Evolutionary conservation across 2,797 vertebrate genomes (phyloP).

Genomic region (Hemitrygon akajei): DNA sequence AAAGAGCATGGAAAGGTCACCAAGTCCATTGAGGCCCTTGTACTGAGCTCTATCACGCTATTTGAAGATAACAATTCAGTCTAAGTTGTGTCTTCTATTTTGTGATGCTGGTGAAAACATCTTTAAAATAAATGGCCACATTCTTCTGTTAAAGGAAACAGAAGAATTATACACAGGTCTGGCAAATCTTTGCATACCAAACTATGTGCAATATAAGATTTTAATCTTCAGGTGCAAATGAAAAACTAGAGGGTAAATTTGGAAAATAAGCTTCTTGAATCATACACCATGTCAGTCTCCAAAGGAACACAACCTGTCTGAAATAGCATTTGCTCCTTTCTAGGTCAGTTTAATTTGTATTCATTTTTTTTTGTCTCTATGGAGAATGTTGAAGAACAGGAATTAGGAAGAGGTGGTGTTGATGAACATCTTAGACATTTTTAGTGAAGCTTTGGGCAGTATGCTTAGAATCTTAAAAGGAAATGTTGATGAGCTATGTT

Average conservation of each 20-base stretch:
- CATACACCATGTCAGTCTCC: too few relatives aligned
- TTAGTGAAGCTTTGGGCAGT: neutral
- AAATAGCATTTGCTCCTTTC: neutral
- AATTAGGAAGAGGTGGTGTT: neutral
- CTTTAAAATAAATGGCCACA: neutral
- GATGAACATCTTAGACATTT: neutral
- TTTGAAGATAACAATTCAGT: neutral
- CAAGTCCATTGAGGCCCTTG: neutral
- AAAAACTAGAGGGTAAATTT: neutral
- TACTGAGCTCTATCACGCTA: neutral
- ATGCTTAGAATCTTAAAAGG: neutral
- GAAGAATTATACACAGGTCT: neutral
- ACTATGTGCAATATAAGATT: neutral
- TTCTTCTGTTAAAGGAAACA: neutral
- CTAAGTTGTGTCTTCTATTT: neutral
- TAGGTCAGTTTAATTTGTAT: slow-evolving; percentile 1
- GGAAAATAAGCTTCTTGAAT: neutral
- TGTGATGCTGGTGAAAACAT: neutral
- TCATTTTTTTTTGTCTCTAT: neutral
- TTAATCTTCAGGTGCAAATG: neutral
- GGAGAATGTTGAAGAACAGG: neutral
- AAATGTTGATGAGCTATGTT: slow-evolving; percentile 26
- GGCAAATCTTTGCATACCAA: neutral
- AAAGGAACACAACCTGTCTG: neutral
- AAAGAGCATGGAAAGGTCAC: neutral